Evolutionary conservation across 2,797 vertebrate species (phyloP).

Genomic region (Cyclura pinguis): DNA sequence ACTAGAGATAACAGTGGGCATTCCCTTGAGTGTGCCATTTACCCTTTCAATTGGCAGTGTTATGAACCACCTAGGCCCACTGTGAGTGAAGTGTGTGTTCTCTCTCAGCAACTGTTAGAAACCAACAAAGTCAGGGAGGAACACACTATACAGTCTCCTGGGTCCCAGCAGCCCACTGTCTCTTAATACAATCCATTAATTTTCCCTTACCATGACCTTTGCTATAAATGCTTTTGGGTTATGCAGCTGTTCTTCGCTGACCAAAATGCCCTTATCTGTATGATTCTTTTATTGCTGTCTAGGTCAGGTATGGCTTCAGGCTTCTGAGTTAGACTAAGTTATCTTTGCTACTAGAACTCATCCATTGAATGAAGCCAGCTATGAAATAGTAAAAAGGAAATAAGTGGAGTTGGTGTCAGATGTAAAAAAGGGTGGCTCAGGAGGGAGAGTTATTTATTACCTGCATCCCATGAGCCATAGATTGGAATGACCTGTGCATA

Average conservation of each 20-base stretch:
- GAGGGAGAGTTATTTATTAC: neutral
- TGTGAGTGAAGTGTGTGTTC: neutral
- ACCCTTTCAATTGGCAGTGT: no score
- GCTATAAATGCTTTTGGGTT: neutral
- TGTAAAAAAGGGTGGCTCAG: neutral
- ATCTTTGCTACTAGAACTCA: no score
- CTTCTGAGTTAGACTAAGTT: neutral
- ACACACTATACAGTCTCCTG: neutral
- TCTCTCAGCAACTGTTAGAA: neutral
- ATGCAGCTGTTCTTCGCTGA: neutral
- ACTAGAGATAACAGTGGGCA: no score
- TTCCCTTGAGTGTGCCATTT: no score
- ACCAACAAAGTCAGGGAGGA: neutral
- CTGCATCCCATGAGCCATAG: neutral
- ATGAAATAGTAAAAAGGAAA: neutral
- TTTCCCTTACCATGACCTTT: neutral
- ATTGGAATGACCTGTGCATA: neutral
- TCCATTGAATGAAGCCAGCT: neutral
- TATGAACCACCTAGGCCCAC: no score
- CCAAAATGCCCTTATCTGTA: neutral
- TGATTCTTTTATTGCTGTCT: neutral
- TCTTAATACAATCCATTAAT: neutral
- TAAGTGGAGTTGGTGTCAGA: neutral
- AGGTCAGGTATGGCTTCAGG: neutral
- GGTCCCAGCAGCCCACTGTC: no score